A percentile compares a stretch with the other conserved stretches of the same genome.
Evolutionary conservation across 2,113 vertebrate species (phyloP).

Genomic region (Tetraodon nigroviridis): DNA sequence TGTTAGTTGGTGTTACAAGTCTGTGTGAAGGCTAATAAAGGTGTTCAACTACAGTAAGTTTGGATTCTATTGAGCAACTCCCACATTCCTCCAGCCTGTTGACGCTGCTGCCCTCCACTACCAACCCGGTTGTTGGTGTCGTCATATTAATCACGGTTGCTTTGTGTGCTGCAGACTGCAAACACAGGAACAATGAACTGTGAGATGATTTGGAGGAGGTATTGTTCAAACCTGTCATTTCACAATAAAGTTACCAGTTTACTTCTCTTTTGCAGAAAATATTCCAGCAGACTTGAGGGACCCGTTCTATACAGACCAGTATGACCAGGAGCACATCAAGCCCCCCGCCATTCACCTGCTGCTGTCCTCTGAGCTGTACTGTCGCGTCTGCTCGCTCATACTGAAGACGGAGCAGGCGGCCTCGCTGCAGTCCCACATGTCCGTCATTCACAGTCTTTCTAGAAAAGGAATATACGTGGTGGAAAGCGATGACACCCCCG

Average conservation of each 20-base stretch:
- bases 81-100: slow-evolving; percentile 6
- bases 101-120: background rate
- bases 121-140: background rate
- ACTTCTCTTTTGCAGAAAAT: slow-evolving; percentile 76
- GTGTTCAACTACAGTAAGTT: no score
- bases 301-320: slow-evolving; percentile 95
- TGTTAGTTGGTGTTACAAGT: no score
- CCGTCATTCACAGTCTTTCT: slow-evolving; percentile 89
- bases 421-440: slow-evolving; percentile 87
- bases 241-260: background rate
- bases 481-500: slow-evolving; percentile 89
- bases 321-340: slow-evolving; percentile 98
- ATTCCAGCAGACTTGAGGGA: slow-evolving; percentile 94
- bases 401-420: slow-evolving; percentile 92
- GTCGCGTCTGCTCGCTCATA: slow-evolving; percentile 90
- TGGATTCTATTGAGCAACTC: no score
- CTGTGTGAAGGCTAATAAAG: no score
- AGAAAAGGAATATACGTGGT: slow-evolving; percentile 96
- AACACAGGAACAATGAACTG: background rate
- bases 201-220: background rate
- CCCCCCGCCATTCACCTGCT: slow-evolving; percentile 89
- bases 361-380: slow-evolving; percentile 93
- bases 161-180: background rate
- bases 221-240: no score
- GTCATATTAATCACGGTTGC: background rate